Evolutionary conservation across 2,888 invertebrate genomes (phyloP).

Genomic region (Philopedon plagiatum): DNA sequence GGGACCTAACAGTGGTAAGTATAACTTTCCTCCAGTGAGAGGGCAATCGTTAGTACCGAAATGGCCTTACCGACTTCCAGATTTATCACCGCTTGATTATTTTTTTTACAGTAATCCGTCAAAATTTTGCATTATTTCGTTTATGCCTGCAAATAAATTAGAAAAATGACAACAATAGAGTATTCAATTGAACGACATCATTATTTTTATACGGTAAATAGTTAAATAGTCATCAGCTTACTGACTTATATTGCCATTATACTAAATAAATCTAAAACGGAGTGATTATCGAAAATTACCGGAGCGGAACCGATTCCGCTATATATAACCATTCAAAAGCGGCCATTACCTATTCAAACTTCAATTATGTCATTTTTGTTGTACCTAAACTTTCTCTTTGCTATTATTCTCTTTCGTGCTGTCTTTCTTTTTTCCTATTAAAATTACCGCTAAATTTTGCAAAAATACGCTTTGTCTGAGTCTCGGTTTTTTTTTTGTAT

Average conservation of each 20-base stretch:
- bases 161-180: neutral
- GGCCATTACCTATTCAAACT: conserved; percentile 21
- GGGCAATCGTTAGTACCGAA: neutral
- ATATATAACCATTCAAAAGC: conserved; percentile 24
- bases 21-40: too few species aligned
- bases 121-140: neutral
- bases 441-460: conserved; percentile 39
- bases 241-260: conserved; percentile 13
- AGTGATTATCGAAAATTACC: conserved; percentile 22
- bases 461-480: conserved; percentile 15
- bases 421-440: conserved; percentile 15
- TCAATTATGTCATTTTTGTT: conserved; percentile 44
- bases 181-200: neutral
- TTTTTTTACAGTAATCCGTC: neutral
- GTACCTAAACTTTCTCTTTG: conserved; percentile 43
- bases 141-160: conserved; percentile 7
- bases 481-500: conserved; percentile 13
- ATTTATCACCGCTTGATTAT: neutral
- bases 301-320: conserved; percentile 17
- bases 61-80: neutral
- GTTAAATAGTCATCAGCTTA: neutral
- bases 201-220: neutral
- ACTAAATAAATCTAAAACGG: neutral
- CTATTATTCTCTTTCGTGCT: conserved; percentile 18
- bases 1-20: conserved; percentile 69